Percentiles rank a stretch among this genome's conserved stretches.
Conservation (phyloP, 2,797 vertebrate species). For the Urosaurus nigricauda region DNA sequence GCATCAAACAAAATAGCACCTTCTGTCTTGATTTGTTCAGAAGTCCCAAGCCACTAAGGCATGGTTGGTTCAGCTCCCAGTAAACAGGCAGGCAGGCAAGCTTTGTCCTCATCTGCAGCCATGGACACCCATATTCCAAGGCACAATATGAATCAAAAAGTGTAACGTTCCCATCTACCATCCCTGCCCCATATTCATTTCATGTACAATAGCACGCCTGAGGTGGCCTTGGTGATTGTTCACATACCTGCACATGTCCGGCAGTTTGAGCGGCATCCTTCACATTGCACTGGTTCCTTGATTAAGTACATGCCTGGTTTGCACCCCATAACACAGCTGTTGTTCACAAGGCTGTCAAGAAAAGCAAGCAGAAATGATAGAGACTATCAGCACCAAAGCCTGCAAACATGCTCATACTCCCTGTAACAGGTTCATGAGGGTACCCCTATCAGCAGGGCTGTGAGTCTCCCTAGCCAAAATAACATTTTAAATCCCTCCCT, state of each 20-base stretch:
- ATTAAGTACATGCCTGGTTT: conserved; percentile 87
- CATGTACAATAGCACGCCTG: too few species aligned
- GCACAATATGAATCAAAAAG: neutral
- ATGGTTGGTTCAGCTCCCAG: too few species aligned
- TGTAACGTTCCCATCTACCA: neutral
- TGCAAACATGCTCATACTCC: fast-evolving
- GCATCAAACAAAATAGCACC: neutral
- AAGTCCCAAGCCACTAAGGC: too few species aligned
- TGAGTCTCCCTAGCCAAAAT: neutral
- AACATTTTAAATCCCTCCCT: neutral
- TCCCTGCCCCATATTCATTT: neutral
- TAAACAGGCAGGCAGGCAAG: too few species aligned
- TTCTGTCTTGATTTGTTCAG: too few species aligned
- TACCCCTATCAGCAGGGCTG: neutral
- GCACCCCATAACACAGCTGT: conserved; percentile 89
- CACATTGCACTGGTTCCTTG: conserved; percentile 84
- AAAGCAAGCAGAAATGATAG: conserved; percentile 35
- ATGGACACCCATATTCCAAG: neutral
- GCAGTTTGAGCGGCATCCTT: conserved; percentile 84
- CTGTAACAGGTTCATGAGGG: neutral
- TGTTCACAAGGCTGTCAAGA: conserved; percentile 83
- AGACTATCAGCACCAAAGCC: neutral
- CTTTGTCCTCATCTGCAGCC: neutral
- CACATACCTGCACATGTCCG: conserved; percentile 85
- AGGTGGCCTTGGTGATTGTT: fast-evolving